Evolutionary conservation across 2,888 invertebrate species (phyloP), one percentile per base, ranked within the genome.

Genomic region (Tenthredo livida): DNA sequence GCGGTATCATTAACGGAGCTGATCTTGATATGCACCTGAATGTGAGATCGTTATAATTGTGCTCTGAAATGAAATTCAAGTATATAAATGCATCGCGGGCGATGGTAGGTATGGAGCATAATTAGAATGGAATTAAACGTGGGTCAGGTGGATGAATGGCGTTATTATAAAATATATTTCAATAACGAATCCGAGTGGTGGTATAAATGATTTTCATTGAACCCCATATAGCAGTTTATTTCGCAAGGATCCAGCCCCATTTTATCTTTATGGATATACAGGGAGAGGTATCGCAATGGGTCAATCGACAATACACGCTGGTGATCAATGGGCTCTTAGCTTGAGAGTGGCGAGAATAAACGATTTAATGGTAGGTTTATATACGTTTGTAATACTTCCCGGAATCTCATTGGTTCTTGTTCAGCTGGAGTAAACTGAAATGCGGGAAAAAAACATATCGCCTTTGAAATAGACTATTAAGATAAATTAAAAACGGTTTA

Each of bases 1-100:
- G 89, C 87, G 87, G 88, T 87, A 88, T 89, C 89, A 89, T 90
- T 90, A 90, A 89, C 87, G 87, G 37, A 50, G 10, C 40, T 15
- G 47, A 83, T 70, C 67, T 70, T 47, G 47, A 25, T 40, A 25
- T 40, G 15, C 67, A 43, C 43, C 15, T 80, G 80, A 80, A 80
- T 80, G 37, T 43, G 12, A 65, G 80, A 61, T 80, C 80, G 65
- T 80, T 80, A 61, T 58, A 78, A 78, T 40, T 40, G 61, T 80
- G 12, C 29, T 43, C 40, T 54, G 61, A 25, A 21, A 77, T 77
- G 6, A 10, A 77, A 77, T 54, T 77, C 75, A 0, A 43, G 75
- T 25, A 9, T 25, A 9, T n/a, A 17, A 15, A 43, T 12, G 50
- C 6, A 33, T n/a, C 7, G 15, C 54, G 54, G 21, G 9, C 37